Evolutionary conservation across 2,888 invertebrate genomes (phyloP).

Genomic region (Coremacera marginata): DNA sequence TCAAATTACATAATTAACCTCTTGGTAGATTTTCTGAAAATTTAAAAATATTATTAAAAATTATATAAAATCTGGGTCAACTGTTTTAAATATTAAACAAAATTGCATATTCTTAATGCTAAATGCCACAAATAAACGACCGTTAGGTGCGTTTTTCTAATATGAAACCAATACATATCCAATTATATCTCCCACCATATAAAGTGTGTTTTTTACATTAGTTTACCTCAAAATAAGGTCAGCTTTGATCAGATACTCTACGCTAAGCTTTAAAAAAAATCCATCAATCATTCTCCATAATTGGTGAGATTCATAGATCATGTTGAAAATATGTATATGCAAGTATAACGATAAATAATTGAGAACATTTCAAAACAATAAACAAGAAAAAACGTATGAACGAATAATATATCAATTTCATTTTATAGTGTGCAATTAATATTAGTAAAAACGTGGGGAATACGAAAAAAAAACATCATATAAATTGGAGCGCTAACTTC

Average conservation of each 20-base stretch:
- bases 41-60: no score
- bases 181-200: neutral
- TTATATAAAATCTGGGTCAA: no score
- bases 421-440: neutral
- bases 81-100: no score
- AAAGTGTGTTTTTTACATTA: neutral
- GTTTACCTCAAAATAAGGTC: neutral
- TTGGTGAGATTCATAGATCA: neutral
- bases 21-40: no score
- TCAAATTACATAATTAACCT: no score
- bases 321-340: no score
- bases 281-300: constrained; percentile 19
- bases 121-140: no score
- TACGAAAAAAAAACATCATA: neutral
- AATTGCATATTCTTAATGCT: no score
- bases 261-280: neutral
- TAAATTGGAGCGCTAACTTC: constrained; percentile 12
- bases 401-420: neutral
- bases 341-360: neutral
- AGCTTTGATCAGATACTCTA: neutral
- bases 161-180: neutral
- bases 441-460: neutral
- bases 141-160: neutral
- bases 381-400: neutral
- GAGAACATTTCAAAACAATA: neutral